Base-by-base conservation (phyloP, 2,888 invertebrate species). In the Pollenia griseotomentosa region DNA sequence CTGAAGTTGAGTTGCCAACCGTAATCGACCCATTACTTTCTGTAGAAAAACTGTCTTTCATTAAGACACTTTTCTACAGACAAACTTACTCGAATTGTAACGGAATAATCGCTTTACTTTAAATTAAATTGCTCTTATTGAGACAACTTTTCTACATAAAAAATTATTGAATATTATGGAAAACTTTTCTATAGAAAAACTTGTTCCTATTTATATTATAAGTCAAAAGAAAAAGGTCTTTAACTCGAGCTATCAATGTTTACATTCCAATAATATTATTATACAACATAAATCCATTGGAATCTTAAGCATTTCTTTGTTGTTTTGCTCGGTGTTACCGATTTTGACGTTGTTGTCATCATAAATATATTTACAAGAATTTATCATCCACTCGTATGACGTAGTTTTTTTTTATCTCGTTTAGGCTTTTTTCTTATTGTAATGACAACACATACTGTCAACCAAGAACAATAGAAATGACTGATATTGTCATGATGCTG, bases 381-480 rank as follows among this genome's bases (percentile, higher is more conserved):
- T 61, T 70, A 70, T 61, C 70, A 70, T n/a, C 51, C 61, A 63
- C 51, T 70, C 7, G 19, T 61, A 51, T 79, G 59, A 80, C 42
- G 53, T 44, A 33, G 68, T 78, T 78, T 66, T 66, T 12, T 42
- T 42, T 70, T 42, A 14, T 12, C 16, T 59, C 40, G 14, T 74
- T 14, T 40, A 33, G 6, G 33, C 33, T 7, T 19, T 51, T 19
- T 19, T 9, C 48, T 11, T 40, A 61, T 68, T 57, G 14, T n/a
- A 70, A 48, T 48, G n/a, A 10, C 59, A 70, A 70, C 68, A 42
- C 63, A 44, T 79, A 23, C 11, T 61, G 70, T 53, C 61, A 70
- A 44, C 16, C 42, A 61, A 53, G 79, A 70, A 70, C 79, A 79
- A 79, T 79, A 61, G 53, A 70, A 70, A 70, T 23, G 79, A 59